A percentile compares a stretch with the other conserved stretches of the same genome.
These are phyloP conservation scores for Apis florea DNA, from an alignment of 1,140 invertebrate genomes.

Conservation along the genomic window DNA sequence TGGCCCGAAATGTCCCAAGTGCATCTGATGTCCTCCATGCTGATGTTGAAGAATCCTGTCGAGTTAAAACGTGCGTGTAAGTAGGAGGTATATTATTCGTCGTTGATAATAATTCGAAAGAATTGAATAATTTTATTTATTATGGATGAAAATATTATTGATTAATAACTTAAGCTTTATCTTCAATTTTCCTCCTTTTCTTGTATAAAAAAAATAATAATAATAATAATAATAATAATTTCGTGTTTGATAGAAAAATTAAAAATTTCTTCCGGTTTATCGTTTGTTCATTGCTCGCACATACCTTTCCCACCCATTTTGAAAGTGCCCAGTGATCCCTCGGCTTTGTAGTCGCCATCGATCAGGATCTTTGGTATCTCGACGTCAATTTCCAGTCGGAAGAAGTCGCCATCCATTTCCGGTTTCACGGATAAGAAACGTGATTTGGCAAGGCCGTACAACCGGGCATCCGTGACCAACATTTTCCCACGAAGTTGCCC, in stretches of 20 bases:
- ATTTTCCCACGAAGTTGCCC: slow-evolving; percentile 80
- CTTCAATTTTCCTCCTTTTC: too few species aligned
- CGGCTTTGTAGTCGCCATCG: slow-evolving; percentile 80
- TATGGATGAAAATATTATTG: too few species aligned
- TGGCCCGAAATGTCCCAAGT: slow-evolving; percentile 70
- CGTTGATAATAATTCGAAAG: too few species aligned
- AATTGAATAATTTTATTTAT: too few species aligned
- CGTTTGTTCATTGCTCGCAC: too few species aligned
- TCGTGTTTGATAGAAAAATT: too few species aligned
- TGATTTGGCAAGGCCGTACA: slow-evolving; percentile 77
- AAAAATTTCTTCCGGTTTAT: too few species aligned
- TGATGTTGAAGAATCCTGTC: slow-evolving; percentile 75
- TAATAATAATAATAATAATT: too few species aligned
- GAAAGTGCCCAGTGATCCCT: slow-evolving; percentile 78
- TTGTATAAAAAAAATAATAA: too few species aligned
- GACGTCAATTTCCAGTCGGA: slow-evolving; percentile 81
- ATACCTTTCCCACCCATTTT: slow-evolving; percentile 80
- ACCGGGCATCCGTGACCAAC: slow-evolving; percentile 76
- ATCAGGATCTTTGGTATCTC: slow-evolving; percentile 77
- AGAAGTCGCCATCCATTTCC: slow-evolving; percentile 77
- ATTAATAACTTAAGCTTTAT: too few species aligned
- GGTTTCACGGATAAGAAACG: slow-evolving; percentile 81
- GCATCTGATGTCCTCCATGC: slow-evolving; percentile 68
- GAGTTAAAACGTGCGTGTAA: background rate
- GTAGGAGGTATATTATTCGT: too few species aligned